phyloP scores from a whole-genome alignment of 2,113 vertebrate genomes.

The Terrapene triunguis region DNA sequence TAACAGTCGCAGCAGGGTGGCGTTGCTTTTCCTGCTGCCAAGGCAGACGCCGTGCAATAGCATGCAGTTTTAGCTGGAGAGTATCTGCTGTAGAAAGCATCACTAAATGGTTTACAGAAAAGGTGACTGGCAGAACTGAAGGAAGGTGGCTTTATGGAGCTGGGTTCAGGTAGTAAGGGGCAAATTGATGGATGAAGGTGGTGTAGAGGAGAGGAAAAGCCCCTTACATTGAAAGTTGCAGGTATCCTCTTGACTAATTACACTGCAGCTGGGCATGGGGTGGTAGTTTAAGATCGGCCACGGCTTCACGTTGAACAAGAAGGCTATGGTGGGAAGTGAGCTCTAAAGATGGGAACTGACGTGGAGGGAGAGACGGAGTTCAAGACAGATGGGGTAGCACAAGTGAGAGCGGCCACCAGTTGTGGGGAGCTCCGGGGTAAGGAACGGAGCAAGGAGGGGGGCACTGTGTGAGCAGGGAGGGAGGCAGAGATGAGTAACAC shows the following conservation, averaged over 20 bases:
- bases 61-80: background rate
- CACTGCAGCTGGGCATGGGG: background rate
- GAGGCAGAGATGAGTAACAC: background rate
- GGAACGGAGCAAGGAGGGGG: background rate
- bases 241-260: background rate
- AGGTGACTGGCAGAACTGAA: background rate
- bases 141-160: background rate
- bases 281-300: background rate
- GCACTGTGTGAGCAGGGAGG: background rate
- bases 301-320: background rate
- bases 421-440: background rate
- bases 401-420: background rate
- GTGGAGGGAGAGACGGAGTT: background rate
- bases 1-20: background rate
- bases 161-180: background rate
- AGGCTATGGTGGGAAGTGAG: background rate
- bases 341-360: background rate
- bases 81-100: no score
- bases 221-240: background rate
- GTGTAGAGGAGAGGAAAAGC: background rate
- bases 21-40: background rate
- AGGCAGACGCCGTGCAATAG: background rate
- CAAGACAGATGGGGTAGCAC: background rate
- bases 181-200: background rate
- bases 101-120: background rate